Evolutionary conservation across 2,888 invertebrate genomes (phyloP), one percentile per base, ranked within the genome.

Genomic region (Eudasyphora cyanicolor): DNA sequence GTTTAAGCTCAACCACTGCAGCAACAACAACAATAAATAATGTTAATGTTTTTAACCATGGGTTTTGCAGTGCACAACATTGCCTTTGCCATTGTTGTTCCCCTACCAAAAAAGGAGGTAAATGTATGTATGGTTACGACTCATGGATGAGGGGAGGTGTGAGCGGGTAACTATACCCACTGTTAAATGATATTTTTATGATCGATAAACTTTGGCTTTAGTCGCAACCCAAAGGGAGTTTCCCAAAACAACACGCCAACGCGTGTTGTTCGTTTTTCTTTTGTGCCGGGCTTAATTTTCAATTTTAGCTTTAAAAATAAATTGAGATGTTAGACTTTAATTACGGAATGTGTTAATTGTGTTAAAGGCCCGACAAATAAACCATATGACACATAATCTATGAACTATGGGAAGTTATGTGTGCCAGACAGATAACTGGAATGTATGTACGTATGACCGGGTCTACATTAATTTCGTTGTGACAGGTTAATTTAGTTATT

Each of bases 271-370:
- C 0, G 14, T 45, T 45, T 67, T 42, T 24, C 35, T 3, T 19
- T 38, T 54, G 10, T 19, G 12, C 38, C 19, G 8, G n/a, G 45
- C n/a, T n/a, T 45, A 45, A n/a, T 60, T 29, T 29, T 54, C n/a
- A 2, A 21, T 38, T 24, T 19, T 14, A 24, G 29, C 38, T 14
- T 24, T 14, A 45, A 57, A 24, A 12, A 29, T 71, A 32, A 76
- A 79, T 73, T 79, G 62, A 82, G 67, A 76, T 79, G 69, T 82
- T 73, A 69, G 64, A 76, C 21, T 73, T 82, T 76, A 75, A 71
- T 64, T 54, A 54, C 54, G 12, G 27, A 75, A 75, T 38, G 51
- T 78, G 78, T 75, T 64, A 71, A 51, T 71, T 35, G 27, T 57
- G 27, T 27, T 24, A 14, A 8, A 24, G 2, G 24, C 6, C 21